Base-by-base conservation (phyloP, 2,797 vertebrate species). In the Thaleichthys pacificus region DNA sequence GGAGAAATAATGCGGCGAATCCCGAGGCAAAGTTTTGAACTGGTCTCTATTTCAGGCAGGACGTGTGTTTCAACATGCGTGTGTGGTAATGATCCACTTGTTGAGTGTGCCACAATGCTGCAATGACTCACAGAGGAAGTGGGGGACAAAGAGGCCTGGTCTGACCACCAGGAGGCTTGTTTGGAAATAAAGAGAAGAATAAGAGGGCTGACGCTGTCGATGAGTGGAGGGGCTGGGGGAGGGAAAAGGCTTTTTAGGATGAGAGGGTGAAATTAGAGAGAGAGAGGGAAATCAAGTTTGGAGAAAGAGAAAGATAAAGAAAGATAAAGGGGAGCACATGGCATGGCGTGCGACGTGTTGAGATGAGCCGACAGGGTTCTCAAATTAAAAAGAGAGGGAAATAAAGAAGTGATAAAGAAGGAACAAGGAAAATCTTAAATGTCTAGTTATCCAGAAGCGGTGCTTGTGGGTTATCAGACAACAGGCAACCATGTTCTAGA, bases 91-190 rank as follows among this genome's bases (percentile, higher is more conserved):
- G 85, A 86, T 76, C 72, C 75, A 79, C 85, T 84, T 88, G 88
- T 89, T 90, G 89, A 90, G 85, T 71, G 80, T 72, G 77, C 75
- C 80, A 90, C 90, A 92, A 89, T 89, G 86, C 87, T 61, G 80
- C 77, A 30, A 61, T 83, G 85, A 90, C 80, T 90, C 89, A 90
- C 69, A 82, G 84, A 87, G 91, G 89, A 92, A 90, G 85, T 73
- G 80, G 66, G 77, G 85, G 87, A 92, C 88, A 89, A 87, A 88
- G 83, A 83, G 65, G 58, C 32, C 69, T 68, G 17, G 76, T 28
- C 42, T 28, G 42, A 51, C 42, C 47, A 38, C 56, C 42, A 19
- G 15, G 47, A 7, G 42, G 22, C 42, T 26, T 66, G 42, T 66
- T 66, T 51, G 12, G 22, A 8, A 19, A 66, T 24, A 66, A 15